phyloP scores from a whole-genome alignment of 1,140 invertebrate species.

The Leptonema lineaticorne region DNA sequence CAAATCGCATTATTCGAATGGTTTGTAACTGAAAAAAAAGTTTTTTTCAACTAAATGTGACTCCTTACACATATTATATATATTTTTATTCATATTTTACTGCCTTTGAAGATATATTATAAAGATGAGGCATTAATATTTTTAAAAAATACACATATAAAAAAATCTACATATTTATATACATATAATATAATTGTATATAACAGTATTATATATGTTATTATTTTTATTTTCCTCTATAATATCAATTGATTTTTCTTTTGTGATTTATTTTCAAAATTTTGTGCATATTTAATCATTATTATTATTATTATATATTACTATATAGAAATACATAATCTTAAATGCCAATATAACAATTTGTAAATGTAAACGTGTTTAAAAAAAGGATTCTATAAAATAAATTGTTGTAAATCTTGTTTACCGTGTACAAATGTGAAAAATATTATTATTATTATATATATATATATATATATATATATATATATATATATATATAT shows the following conservation, averaged over 20 bases:
- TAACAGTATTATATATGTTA: constrained; percentile 25
- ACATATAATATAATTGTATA: constrained; percentile 29
- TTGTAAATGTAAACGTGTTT: constrained; percentile 29
- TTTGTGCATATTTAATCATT: too few relatives aligned
- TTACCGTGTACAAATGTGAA: constrained; percentile 35
- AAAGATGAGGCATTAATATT: background rate
- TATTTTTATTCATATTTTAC: background rate
- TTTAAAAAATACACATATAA: background rate
- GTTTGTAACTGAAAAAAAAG: too few relatives aligned
- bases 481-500: too few relatives aligned
- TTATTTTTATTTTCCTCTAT: constrained; percentile 25
- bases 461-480: too few relatives aligned
- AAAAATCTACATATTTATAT: constrained; percentile 12
- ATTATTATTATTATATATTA: too few relatives aligned
- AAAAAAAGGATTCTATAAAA: background rate
- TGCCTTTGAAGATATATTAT: constrained; percentile 17
- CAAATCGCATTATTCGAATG: too few relatives aligned
- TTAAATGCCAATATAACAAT: constrained; percentile 13
- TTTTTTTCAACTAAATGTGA: too few relatives aligned
- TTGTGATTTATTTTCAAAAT: constrained; percentile 15
- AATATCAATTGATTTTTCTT: too few relatives aligned
- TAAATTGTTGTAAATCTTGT: constrained; percentile 24
- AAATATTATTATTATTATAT: too few relatives aligned
- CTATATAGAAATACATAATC: too few relatives aligned
- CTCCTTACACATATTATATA: too few relatives aligned